Percentiles rank a stretch among this genome's conserved stretches.
Conservation (phyloP, 1,140 invertebrate genomes). For the Oreohelix idahoensis region DNA sequence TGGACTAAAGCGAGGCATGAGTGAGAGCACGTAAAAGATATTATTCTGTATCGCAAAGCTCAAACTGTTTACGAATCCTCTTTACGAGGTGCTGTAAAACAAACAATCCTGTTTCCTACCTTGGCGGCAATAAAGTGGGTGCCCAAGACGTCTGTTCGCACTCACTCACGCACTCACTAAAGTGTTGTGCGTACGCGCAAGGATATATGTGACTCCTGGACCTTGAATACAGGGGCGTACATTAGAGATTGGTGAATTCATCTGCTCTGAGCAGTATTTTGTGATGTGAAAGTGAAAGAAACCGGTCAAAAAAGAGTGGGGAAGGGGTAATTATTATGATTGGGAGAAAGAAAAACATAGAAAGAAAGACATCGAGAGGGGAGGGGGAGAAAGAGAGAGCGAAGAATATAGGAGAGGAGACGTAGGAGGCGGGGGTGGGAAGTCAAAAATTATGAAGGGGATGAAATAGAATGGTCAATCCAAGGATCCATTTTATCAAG, state of each 20-base stretch:
- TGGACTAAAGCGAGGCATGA: not conserved
- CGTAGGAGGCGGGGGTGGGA: not conserved
- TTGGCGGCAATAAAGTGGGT: not conserved
- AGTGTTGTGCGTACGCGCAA: not conserved
- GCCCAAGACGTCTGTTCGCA: not conserved
- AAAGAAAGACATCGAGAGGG: not conserved
- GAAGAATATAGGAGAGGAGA: not conserved
- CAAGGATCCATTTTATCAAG: too few species aligned
- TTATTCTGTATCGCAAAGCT: not conserved
- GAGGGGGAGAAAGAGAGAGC: slow-evolving; percentile 13
- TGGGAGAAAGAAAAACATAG: not conserved
- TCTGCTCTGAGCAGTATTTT: too few species aligned
- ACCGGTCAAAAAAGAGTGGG: too few species aligned
- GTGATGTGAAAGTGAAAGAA: too few species aligned
- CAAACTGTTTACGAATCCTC: not conserved
- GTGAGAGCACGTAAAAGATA: not conserved
- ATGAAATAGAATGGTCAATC: too few species aligned
- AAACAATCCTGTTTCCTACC: not conserved
- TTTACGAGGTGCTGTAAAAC: slow-evolving; percentile 12
- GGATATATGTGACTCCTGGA: too few species aligned
- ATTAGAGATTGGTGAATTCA: too few species aligned
- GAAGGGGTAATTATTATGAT: too few species aligned
- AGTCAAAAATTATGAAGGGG: not conserved
- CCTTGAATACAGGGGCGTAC: too few species aligned
- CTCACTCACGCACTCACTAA: not conserved